Evolutionary conservation across 2,888 invertebrate species (phyloP).

Genomic region (Temnothorax unifasciatus): DNA sequence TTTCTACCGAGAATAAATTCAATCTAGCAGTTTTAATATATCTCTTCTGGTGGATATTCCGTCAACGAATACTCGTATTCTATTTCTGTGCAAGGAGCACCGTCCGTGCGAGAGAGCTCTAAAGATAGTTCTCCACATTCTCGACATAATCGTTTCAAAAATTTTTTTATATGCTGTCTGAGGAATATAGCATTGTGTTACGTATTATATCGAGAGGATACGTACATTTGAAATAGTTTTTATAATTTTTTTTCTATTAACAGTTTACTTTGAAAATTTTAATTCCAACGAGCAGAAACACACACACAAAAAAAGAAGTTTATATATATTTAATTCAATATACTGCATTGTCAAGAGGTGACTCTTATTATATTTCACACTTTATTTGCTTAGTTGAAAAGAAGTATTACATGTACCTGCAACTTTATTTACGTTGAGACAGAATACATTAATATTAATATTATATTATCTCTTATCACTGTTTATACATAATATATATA

Average conservation of each 20-base stretch:
- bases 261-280: not conserved
- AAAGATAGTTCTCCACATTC: slow-evolving; percentile 79
- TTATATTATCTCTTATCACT: too few relatives aligned
- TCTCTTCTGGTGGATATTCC: slow-evolving; percentile 70
- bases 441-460: too few relatives aligned
- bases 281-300: not conserved
- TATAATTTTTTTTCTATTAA: not conserved
- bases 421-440: too few relatives aligned
- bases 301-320: too few relatives aligned
- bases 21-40: slow-evolving; percentile 50
- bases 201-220: not conserved
- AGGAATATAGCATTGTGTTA: not conserved
- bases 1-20: slow-evolving; percentile 50
- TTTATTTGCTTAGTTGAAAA: not conserved
- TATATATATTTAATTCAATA: not conserved
- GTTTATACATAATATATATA: too few relatives aligned
- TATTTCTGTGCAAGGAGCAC: slow-evolving; percentile 84
- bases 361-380: not conserved
- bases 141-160: slow-evolving; percentile 79
- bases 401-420: not conserved
- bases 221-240: not conserved
- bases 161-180: slow-evolving; percentile 75
- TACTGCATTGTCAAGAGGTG: not conserved
- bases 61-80: slow-evolving; percentile 77
- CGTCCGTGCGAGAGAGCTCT: slow-evolving; percentile 76